These are phyloP conservation scores for Chaetops frenatus DNA, from an alignment of 2,113 vertebrate genomes.

Conservation along the genomic window DNA sequence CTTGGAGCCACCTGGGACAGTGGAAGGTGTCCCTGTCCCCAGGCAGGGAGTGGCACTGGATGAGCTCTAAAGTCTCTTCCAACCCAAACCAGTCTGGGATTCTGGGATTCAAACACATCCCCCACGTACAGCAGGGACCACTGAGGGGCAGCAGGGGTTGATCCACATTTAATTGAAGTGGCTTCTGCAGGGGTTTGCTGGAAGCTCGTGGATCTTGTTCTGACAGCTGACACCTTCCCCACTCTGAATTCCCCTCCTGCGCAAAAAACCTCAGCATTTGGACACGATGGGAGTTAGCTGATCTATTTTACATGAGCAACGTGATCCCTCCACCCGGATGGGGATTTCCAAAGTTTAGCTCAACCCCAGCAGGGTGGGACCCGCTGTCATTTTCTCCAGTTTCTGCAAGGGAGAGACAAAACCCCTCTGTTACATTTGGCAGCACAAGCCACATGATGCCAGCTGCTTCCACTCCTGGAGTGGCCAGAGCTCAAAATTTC, in stretches of 20 bases:
- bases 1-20: not conserved
- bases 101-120: not conserved
- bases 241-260: not conserved
- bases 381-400: not conserved
- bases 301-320: not conserved
- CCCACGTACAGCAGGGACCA: accelerated
- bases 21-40: not conserved
- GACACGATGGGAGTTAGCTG: not conserved
- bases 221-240: not conserved
- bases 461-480: not conserved
- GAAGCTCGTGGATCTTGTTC: not conserved
- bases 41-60: not conserved
- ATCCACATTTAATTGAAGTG: too few relatives aligned
- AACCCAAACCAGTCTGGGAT: not conserved
- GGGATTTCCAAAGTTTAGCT: not conserved
- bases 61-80: not conserved
- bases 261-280: not conserved
- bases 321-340: not conserved
- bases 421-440: accelerated
- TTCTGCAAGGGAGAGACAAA: not conserved
- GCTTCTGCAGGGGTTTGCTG: not conserved
- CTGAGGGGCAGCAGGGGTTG: accelerated
- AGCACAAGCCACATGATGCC: not conserved
- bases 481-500: not conserved
- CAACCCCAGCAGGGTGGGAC: not conserved